Percentiles rank a stretch among this genome's conserved stretches.
phyloP scores from a whole-genome alignment of 2,797 vertebrate species.

The Loriculus beryllinus region DNA sequence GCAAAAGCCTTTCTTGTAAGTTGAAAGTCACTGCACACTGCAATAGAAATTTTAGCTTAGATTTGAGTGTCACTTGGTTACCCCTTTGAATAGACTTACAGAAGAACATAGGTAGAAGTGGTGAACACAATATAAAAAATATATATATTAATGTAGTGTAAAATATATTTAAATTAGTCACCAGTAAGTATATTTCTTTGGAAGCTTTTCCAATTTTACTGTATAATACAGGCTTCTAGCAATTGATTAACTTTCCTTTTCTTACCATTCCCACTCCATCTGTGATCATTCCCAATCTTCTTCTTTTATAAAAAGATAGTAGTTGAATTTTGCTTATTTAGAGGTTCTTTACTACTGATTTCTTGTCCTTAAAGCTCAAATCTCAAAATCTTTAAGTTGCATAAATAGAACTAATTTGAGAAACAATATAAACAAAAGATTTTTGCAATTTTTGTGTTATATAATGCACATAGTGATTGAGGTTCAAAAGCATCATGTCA shows the following conservation, averaged over 20 bases:
- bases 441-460: neutral
- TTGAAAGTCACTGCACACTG: neutral
- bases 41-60: neutral
- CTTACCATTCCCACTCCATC: neutral
- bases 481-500: fast-evolving
- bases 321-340: neutral
- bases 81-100: neutral
- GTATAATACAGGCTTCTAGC: neutral
- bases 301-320: neutral
- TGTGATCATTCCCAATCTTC: neutral
- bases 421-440: neutral
- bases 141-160: neutral
- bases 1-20: neutral
- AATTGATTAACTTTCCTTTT: neutral
- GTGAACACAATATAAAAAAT: neutral
- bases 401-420: neutral
- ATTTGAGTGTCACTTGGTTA: neutral
- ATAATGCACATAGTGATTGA: fast-evolving
- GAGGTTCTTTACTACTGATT: neutral
- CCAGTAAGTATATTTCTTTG: neutral
- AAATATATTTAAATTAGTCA: neutral
- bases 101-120: neutral
- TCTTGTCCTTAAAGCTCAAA: neutral
- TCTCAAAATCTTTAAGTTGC: neutral
- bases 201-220: neutral